phyloP scores from a whole-genome alignment of 2,797 vertebrate genomes.

The Acrocephalus scirpaceus region DNA sequence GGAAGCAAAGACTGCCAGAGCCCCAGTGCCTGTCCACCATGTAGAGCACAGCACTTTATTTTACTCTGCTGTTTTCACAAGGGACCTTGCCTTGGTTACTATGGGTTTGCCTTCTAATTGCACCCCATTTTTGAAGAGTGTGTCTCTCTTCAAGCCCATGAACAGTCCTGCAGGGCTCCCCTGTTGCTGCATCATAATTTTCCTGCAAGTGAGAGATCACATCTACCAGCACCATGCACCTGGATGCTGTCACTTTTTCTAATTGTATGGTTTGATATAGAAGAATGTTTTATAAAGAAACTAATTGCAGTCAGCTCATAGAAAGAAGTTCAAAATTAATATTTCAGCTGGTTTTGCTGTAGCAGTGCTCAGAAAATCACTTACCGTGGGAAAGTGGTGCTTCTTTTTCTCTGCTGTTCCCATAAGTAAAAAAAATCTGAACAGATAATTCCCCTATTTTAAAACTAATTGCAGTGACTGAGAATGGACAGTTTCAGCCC shows the following conservation, averaged over 20 bases:
- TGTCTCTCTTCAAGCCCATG: background rate
- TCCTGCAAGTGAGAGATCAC: background rate
- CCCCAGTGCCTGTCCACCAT: accelerated
- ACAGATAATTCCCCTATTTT: background rate
- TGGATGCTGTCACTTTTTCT: background rate
- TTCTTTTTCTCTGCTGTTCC: background rate
- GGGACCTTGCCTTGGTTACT: background rate
- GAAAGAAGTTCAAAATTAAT: background rate
- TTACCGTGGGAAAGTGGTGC: background rate
- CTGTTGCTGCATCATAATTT: background rate
- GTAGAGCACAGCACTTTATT: background rate
- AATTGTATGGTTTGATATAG: background rate
- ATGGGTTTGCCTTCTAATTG: background rate
- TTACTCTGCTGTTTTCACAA: background rate
- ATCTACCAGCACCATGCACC: background rate
- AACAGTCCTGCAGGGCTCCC: background rate
- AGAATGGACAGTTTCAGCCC: background rate
- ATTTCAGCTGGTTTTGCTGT: background rate
- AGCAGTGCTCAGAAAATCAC: background rate
- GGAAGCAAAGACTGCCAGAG: background rate
- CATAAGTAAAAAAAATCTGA: background rate
- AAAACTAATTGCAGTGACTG: background rate
- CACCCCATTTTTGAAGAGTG: background rate
- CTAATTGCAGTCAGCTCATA: background rate
- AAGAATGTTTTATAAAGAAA: background rate